These are phyloP conservation scores for Cyphomyrus discorhynchus DNA, from an alignment of 2,113 vertebrate species.

Conservation along the genomic window DNA sequence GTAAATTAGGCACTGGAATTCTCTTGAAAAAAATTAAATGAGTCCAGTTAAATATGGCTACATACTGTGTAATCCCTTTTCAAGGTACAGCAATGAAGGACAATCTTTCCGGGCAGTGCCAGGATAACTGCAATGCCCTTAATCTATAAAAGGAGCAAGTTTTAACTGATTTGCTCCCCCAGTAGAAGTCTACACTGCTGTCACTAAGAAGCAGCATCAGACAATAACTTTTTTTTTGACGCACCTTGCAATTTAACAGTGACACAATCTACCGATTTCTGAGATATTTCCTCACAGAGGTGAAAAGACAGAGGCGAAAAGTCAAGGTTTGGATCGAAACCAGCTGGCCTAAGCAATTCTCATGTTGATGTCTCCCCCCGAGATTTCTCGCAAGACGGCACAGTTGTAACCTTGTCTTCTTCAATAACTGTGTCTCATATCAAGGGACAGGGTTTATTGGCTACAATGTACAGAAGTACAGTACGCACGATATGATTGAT, in stretches of 20 bases:
- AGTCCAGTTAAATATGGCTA: neutral
- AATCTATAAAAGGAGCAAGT: neutral
- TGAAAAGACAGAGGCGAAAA: neutral
- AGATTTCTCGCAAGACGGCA: neutral
- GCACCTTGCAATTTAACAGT: neutral
- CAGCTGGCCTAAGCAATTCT: constrained; percentile 23
- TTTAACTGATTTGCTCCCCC: neutral
- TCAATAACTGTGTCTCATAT: constrained; percentile 11
- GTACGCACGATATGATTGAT: constrained; percentile 5
- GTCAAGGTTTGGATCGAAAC: neutral
- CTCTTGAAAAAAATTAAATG: neutral
- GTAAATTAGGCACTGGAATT: neutral
- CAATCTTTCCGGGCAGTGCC: neutral
- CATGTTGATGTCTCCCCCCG: neutral
- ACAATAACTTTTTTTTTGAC: neutral
- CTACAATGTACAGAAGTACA: neutral
- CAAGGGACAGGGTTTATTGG: neutral
- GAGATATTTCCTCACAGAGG: neutral
- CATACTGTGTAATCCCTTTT: neutral
- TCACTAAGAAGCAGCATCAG: constrained; percentile 5
- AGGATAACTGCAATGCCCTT: neutral
- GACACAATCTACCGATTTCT: neutral
- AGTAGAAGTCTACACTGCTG: neutral
- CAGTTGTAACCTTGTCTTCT: constrained; percentile 18
- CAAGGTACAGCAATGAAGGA: neutral